Evolutionary conservation across 2,113 vertebrate genomes (phyloP), one percentile per base, ranked within the genome.

Genomic region (Bufo bufo): DNA sequence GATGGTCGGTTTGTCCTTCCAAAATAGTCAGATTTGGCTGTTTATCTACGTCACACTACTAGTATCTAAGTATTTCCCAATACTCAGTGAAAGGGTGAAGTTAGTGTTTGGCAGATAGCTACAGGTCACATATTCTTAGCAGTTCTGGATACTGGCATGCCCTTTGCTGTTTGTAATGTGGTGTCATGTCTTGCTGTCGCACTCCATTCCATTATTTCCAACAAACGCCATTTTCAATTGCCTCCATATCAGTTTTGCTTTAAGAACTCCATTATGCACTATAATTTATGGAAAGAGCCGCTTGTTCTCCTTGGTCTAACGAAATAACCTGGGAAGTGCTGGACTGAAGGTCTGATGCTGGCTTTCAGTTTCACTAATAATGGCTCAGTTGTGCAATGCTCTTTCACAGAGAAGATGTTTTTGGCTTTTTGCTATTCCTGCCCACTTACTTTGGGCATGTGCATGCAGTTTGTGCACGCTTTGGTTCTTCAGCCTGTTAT

Each of bases 391-490:
- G 45, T 8, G 4, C 16, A 49, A 45, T 33, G 77, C 77, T 78
- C 33, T 77, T 23, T 71, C 13, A 14, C 66, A 19, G 8, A 13
- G 13, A 45, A 63, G 17, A 3, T 14, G 6, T 47, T 74, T 74
- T 74, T 47, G 33, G 11, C 23, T 58, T 14, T 58, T 6, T 87
- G 20, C 12, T 50, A 61, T 63, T 82, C 33, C 79, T 19, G 66
- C 1, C 86, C 79, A 65, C 86, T 90, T 89, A 81, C 89, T 58
- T 82, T 89, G 83, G 92, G 95, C 93, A 95, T 94, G 94, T 93
- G 93, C 94, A 93, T 94, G 94, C 84, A 91, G 33, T 82, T 90
- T 91, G 54, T 92, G 85, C 87, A 91, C 89, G 89, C 78, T 90
- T 77, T 79, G 88, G 11, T 71, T 81, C 4, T 84, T 92, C 90